Evolutionary conservation across 2,797 vertebrate species (phyloP).

Genomic region (Babyrousa celebensis): DNA sequence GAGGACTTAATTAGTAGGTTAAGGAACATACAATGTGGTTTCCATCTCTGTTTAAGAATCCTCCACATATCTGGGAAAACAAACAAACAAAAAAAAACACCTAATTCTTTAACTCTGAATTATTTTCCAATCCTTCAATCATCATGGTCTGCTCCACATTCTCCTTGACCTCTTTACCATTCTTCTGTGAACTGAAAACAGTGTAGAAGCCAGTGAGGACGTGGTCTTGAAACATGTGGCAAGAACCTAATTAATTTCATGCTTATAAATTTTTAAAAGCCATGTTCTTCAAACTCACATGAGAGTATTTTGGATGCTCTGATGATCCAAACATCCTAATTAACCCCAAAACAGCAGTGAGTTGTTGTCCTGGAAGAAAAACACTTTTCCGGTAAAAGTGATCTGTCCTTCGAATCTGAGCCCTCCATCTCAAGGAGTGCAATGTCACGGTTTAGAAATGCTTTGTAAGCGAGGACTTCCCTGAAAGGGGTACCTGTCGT

Average conservation of each 20-base stretch:
- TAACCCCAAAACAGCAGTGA: neutral
- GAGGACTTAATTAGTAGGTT: neutral
- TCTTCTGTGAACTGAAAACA: neutral
- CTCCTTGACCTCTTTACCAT: neutral
- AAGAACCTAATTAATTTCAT: neutral
- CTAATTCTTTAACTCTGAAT: conserved; percentile 18
- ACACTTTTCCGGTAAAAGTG: neutral
- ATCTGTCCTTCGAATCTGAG: conserved; percentile 6
- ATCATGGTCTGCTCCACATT: neutral
- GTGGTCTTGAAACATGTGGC: neutral
- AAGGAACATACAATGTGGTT: neutral
- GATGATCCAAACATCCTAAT: neutral
- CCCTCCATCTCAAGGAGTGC: neutral
- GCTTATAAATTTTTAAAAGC: neutral
- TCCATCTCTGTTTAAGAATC: neutral
- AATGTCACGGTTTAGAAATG: neutral
- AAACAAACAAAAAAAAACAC: neutral
- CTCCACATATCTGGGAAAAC: neutral
- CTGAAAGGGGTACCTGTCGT: neutral
- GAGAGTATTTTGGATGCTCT: neutral
- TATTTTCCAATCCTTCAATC: neutral
- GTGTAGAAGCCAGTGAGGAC: neutral
- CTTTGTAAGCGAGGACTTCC: neutral
- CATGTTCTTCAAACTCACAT: neutral
- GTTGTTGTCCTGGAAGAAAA: neutral